Percentiles rank a stretch among this genome's conserved stretches.
Conservation (phyloP, 2,888 invertebrate species). For the Timema cristinae region DNA sequence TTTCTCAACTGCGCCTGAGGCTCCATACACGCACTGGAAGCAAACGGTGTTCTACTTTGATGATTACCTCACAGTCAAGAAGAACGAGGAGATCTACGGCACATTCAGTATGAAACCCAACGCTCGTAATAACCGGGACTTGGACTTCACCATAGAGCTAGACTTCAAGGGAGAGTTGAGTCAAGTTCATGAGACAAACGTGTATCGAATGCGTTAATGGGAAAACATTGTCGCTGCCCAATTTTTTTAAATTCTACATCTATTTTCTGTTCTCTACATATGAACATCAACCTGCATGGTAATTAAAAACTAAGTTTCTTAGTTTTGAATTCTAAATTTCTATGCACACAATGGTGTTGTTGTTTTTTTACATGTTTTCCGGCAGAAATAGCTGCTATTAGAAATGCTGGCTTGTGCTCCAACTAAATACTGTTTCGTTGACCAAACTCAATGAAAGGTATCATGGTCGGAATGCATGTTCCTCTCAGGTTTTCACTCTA, state of each 20-base stretch:
- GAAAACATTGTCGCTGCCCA: not conserved
- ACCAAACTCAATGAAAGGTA: too few species aligned
- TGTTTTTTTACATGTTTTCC: too few species aligned
- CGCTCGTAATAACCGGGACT: conserved; percentile 91
- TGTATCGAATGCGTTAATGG: conserved; percentile 79
- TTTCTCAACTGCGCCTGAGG: conserved; percentile 97
- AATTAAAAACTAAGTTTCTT: too few species aligned
- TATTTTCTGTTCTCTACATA: too few species aligned
- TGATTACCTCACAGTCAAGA: conserved; percentile 95
- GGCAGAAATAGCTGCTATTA: too few species aligned
- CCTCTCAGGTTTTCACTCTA: too few species aligned
- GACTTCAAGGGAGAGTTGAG: conserved; percentile 89
- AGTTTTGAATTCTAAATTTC: too few species aligned
- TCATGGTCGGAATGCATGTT: too few species aligned
- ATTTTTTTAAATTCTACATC: not conserved
- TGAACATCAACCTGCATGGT: too few species aligned
- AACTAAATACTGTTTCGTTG: too few species aligned
- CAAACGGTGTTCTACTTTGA: conserved; percentile 98
- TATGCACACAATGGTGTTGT: too few species aligned
- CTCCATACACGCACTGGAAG: conserved; percentile 99
- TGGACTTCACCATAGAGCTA: conserved; percentile 91
- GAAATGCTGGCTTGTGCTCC: too few species aligned
- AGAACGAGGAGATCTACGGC: conserved; percentile 89
- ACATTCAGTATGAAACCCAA: conserved; percentile 94
- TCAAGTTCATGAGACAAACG: conserved; percentile 78